Evolutionary conservation across 2,888 invertebrate species (phyloP).

Genomic region (Linnaemya tessellans): DNA sequence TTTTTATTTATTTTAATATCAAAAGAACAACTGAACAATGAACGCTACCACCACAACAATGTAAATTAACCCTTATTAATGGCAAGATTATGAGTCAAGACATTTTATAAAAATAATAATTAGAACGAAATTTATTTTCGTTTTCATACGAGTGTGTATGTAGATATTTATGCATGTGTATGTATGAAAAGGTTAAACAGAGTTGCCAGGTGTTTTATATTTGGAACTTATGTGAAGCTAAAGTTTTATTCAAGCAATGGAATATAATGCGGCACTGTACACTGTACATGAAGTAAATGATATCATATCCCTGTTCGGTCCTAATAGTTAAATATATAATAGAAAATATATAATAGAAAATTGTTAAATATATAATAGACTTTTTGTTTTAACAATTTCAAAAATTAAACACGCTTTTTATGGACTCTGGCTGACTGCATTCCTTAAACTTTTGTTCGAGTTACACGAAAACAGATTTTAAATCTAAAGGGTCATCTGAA

Average conservation of each 20-base stretch:
- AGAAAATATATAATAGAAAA: too few relatives aligned
- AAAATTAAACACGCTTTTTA: too few relatives aligned
- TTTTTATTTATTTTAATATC: slow-evolving; percentile 49
- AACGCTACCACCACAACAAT: slow-evolving; percentile 32
- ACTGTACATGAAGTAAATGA: background rate
- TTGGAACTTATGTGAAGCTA: too few relatives aligned
- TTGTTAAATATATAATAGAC: too few relatives aligned
- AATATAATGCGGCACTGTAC: too few relatives aligned
- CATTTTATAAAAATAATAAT: slow-evolving; percentile 44
- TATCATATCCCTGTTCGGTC: background rate
- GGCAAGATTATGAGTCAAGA: slow-evolving; percentile 35
- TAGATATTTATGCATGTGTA: background rate
- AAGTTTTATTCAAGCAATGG: too few relatives aligned
- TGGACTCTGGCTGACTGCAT: too few relatives aligned
- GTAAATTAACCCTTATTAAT: slow-evolving; percentile 66
- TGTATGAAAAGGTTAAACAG: background rate
- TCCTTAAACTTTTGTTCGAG: too few relatives aligned
- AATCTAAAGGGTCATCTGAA: too few relatives aligned
- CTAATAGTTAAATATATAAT: too few relatives aligned
- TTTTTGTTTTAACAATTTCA: too few relatives aligned
- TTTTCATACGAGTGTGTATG: background rate
- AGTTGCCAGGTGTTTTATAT: slow-evolving; percentile 13
- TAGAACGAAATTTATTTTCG: slow-evolving; percentile 20
- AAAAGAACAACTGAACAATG: slow-evolving; percentile 46
- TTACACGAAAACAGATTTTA: too few relatives aligned